Percentiles rank a stretch among this genome's conserved stretches.
Conservation (phyloP, 1,140 invertebrate genomes). For the Thalassaphorura encarpata region DNA sequence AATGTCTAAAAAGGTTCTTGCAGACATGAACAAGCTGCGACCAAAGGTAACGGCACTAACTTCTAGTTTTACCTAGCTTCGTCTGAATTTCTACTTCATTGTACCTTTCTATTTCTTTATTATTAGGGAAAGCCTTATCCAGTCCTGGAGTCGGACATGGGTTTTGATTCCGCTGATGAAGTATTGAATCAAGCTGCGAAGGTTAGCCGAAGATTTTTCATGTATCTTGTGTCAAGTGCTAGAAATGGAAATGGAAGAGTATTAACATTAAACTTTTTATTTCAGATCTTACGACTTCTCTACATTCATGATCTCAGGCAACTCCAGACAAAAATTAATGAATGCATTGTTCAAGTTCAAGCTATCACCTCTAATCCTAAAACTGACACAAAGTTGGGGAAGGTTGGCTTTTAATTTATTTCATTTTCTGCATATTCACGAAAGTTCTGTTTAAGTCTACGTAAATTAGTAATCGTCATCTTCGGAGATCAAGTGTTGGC, state of each 20-base stretch:
- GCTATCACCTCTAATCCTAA: constrained; percentile 90
- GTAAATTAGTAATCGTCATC: too few species aligned
- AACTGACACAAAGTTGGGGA: constrained; percentile 86
- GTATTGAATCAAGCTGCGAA: constrained; percentile 66
- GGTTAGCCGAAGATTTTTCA: constrained; percentile 6
- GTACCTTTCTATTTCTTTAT: constrained; percentile 3
- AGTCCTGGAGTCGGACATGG: constrained; percentile 53
- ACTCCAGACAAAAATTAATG: constrained; percentile 89
- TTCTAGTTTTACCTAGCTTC: neutral
- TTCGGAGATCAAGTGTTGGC: too few species aligned
- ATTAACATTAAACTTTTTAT: constrained; percentile 5
- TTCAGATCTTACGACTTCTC: constrained; percentile 62
- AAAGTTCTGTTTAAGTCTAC: too few species aligned
- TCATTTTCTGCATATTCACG: too few species aligned
- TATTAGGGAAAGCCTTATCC: constrained; percentile 55
- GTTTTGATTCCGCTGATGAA: constrained; percentile 57
- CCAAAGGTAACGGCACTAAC: constrained; percentile 1
- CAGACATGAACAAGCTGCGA: constrained; percentile 47
- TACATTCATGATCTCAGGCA: constrained; percentile 84
- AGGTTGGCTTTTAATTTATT: too few species aligned
- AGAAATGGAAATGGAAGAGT: neutral
- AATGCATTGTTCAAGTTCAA: constrained; percentile 84
- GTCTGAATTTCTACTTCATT: neutral
- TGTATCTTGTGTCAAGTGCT: neutral
- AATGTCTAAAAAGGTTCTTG: constrained; percentile 51